Evolutionary conservation across 2,113 vertebrate species (phyloP).

Genomic region (Nannobrachium achirus): DNA sequence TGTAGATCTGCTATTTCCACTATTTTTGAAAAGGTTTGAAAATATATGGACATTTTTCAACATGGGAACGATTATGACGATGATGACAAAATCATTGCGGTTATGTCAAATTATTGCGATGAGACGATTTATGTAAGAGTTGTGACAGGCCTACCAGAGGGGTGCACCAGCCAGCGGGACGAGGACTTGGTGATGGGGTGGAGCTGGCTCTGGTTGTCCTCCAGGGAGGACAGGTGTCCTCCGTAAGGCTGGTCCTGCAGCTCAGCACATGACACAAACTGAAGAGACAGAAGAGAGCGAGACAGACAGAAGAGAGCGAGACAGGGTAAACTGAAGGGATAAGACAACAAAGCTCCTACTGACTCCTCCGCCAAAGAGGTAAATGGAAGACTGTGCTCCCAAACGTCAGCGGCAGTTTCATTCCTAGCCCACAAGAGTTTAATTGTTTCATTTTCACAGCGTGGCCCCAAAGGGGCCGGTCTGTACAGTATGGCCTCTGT

Average conservation of each 20-base stretch:
- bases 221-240: conserved; percentile 77
- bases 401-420: not conserved
- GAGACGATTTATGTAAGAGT: no score
- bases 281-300: conserved; percentile 23
- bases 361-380: conserved; percentile 60
- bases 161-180: conserved; percentile 82
- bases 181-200: conserved; percentile 91
- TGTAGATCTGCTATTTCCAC: no score
- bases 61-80: no score
- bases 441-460: no score
- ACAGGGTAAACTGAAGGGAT: no score
- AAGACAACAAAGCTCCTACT: not conserved
- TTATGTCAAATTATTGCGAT: no score
- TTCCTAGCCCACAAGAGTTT: not conserved
- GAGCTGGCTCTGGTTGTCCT: conserved; percentile 81
- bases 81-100: no score
- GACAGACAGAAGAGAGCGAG: conserved; percentile 24
- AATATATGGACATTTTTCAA: no score
- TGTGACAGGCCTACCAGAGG: no score
- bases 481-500: no score
- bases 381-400: not conserved
- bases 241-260: conserved; percentile 89
- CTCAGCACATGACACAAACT: conserved; percentile 92
- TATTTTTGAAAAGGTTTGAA: no score
- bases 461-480: no score